Base-by-base conservation (phyloP, 2,113 vertebrate species). In the Monarcha castaneiventris region DNA sequence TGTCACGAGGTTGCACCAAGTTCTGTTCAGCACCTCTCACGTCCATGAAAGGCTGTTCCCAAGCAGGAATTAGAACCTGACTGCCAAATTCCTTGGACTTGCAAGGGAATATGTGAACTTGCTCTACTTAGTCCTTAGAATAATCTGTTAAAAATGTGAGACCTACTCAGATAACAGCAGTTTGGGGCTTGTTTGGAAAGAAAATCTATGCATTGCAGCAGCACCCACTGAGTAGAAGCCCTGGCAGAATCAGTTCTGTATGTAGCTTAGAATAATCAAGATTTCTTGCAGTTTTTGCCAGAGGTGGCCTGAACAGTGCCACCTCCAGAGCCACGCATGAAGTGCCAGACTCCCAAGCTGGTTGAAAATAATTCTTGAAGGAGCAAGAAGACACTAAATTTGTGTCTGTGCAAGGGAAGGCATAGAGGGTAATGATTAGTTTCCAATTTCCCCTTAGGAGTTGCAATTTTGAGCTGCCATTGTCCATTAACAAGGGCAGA, bases 21-120 rank as follows among this genome's bases (percentile, higher is more conserved):
- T 54, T 27, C 73, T 87, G 23, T 52, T 37, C 51, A 59, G 58
- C 27, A 7, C 0, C 0, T 76, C 76, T 71, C 6, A 0, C 39
- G 54, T 54, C 52, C 27, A 54, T 16, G 21, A 46, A 68, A 71
- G 54, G 48, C 35, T 88, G 77, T 63, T 76, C 26, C 32, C 55
- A 74, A 39, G 33, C 61, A 90, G 39, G 35, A 72, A 26, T 52
- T 27, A 76, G 35, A 48, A 7, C 80, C 39, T 33, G 46, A 35
- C 21, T 48, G 21, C 51, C 41, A 49, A 20, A 80, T 59, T 75
- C 58, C 48, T 82, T 63, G 54, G 37, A 27, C 14, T 44, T 59
- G 43, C 0, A 3, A 72, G 33, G 16, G 20, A 2, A 39, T 54
- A 3, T 3, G 0, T n/a, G 15, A 54, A 46, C 37, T 25, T 62